A percentile compares a stretch with the other conserved stretches of the same genome.
Evolutionary conservation across 2,113 vertebrate genomes (phyloP).

Genomic region (Megaceryle torquata): DNA sequence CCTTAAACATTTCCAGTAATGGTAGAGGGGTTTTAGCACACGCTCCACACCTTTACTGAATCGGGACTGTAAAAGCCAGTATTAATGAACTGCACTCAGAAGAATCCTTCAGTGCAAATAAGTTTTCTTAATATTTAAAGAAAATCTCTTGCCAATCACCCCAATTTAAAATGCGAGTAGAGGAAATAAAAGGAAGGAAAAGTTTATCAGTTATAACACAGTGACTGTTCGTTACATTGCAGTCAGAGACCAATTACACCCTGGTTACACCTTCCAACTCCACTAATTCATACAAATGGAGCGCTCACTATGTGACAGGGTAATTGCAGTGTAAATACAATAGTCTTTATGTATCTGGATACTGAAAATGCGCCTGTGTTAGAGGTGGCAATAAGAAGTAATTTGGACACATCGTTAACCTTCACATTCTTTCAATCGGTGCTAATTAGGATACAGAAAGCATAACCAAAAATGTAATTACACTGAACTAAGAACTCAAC

Average conservation of each 20-base stretch:
- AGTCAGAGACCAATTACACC: slow-evolving; percentile 21
- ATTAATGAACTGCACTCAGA: not conserved
- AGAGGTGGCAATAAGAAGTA: slow-evolving; percentile 47
- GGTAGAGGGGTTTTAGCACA: not conserved
- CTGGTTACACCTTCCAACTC: not conserved
- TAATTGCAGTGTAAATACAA: slow-evolving; percentile 51
- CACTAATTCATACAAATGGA: slow-evolving; percentile 28
- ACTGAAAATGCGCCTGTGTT: not conserved
- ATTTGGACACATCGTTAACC: slow-evolving; percentile 49
- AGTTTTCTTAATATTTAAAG: not conserved
- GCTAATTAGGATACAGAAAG: slow-evolving; percentile 49
- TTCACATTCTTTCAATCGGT: slow-evolving; percentile 36
- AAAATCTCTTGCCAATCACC: not conserved
- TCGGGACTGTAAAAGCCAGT: not conserved
- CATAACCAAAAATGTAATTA: slow-evolving; percentile 41
- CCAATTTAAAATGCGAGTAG: not conserved
- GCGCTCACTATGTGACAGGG: not conserved
- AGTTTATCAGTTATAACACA: not conserved
- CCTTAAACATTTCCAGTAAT: not conserved
- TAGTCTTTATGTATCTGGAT: slow-evolving; percentile 5
- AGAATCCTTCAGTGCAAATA: not conserved
- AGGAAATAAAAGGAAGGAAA: not conserved
- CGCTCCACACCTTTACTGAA: not conserved
- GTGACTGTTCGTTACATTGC: not conserved
- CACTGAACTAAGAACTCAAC: not conserved